Evolutionary conservation across 2,113 vertebrate species (phyloP), one percentile per base, ranked within the genome.

Genomic region (Alexandromys fortis): DNA sequence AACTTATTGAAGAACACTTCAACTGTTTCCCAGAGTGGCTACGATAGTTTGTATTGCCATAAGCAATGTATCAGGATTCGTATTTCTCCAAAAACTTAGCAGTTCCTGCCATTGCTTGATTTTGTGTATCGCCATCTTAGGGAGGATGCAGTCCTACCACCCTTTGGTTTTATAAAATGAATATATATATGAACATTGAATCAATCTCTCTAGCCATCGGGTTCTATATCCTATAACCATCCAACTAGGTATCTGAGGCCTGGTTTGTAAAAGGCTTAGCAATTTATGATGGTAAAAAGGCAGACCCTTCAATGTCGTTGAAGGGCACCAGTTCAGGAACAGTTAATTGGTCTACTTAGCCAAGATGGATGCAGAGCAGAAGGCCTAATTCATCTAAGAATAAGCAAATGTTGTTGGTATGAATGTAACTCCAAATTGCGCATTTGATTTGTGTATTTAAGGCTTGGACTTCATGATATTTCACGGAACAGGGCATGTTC

Each of bases 301-400:
- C 30, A 68, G 26, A 91, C 5, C 89, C 72, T 1, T 45, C 35
- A 17, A 26, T 12, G 33, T 33, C 22, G 35, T 79, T 55, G 86
- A 96, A 81, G 45, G 63, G 85, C 89, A 94, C 8, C 13, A 88
- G 33, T 72, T 38, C 77, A 91, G 33, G 28, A 91, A 19, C 55
- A 58, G 17, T 86, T 85, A 58, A 5, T 91, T 67, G 89, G 42
- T 73, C 78, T 78, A 73, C 72, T 76, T 77, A 95, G 79, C 26
- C 7, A 26, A 89, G 42, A 45, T 5, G 13, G 47, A 49, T 77
- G 55, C 35, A 89, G 92, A 91, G 11, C 13, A 76, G 47, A 61
- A 89, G 63, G 38, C 81, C 33, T 77, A 61, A 68, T 47, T 96
- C 28, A 42, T 26, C 45, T 86, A 91, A 81, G 24, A 90, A 61